phyloP scores from a whole-genome alignment of 2,797 vertebrate species.

The Cuculus canorus region DNA sequence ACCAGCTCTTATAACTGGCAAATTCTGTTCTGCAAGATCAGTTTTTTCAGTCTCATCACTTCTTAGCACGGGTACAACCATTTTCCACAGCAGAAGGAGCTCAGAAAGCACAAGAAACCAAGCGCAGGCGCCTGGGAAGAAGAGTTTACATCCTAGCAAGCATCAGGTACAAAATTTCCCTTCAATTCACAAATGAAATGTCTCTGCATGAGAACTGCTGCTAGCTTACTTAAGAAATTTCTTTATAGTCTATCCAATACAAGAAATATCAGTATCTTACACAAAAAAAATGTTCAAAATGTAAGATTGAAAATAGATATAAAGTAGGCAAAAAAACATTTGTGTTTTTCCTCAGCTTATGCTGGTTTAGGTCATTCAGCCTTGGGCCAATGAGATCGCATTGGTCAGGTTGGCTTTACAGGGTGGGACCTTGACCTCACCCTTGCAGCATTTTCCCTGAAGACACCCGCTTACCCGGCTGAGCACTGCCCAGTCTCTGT shows the following conservation, averaged over 20 bases:
- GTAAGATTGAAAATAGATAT: neutral
- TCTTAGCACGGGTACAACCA: neutral
- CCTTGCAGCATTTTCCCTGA: neutral
- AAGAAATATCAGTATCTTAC: neutral
- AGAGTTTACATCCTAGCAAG: neutral
- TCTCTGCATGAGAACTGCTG: neutral
- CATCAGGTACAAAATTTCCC: neutral
- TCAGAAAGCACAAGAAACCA: neutral
- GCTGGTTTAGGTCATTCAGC: neutral
- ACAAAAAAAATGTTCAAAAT: neutral
- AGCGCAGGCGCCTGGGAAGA: neutral
- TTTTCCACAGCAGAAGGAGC: neutral
- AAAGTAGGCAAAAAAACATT: neutral
- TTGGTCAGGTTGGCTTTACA: neutral
- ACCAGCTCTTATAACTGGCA: neutral
- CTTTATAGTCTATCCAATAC: neutral
- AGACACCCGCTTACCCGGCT: neutral
- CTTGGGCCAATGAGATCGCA: neutral
- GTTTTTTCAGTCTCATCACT: neutral
- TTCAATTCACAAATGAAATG: neutral
- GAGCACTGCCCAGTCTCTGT: neutral
- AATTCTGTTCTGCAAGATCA: neutral
- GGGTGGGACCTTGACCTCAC: neutral
- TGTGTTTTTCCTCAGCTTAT: neutral
- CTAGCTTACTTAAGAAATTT: neutral